Conservation (phyloP, 1,140 invertebrate genomes). For the Scaptodrosophila lebanonensis region DNA sequence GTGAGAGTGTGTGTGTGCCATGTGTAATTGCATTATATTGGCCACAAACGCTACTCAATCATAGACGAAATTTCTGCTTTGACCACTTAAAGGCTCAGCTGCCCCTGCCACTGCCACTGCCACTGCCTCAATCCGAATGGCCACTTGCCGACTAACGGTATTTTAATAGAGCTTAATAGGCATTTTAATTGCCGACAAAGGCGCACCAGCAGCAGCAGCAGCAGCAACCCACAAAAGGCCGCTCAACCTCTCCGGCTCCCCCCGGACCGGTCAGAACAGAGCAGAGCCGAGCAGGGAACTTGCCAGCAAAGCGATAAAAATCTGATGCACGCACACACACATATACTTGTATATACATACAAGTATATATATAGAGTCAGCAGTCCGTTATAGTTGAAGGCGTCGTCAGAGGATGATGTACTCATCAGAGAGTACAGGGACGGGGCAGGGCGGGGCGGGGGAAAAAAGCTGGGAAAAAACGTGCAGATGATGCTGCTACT, state of each 20-base stretch:
- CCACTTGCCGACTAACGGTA: slow-evolving; percentile 28
- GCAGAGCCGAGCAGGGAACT: neutral
- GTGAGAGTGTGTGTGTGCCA: neutral
- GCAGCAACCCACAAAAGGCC: too few species aligned
- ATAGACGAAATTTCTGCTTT: too few species aligned
- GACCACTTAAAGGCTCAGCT: slow-evolving; percentile 34
- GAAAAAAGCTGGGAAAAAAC: too few species aligned
- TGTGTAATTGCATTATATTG: slow-evolving; percentile 49
- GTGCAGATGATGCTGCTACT: neutral
- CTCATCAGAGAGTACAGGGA: too few species aligned
- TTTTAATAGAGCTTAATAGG: slow-evolving; percentile 57
- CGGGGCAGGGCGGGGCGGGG: too few species aligned
- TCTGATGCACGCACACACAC: slow-evolving; percentile 25
- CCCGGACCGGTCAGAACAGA: slow-evolving; percentile 11
- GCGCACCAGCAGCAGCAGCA: too few species aligned
- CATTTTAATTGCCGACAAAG: slow-evolving; percentile 40
- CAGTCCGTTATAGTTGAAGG: too few species aligned
- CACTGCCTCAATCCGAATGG: slow-evolving; percentile 9
- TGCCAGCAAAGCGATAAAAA: slow-evolving; percentile 27
- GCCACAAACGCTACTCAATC: slow-evolving; percentile 22
- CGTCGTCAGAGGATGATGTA: too few species aligned
- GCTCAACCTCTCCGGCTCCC: too few species aligned
- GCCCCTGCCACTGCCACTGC: too few species aligned
- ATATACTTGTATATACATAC: too few species aligned
- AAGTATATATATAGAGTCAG: too few species aligned